Evolutionary conservation across 2,888 invertebrate genomes (phyloP).

Genomic region (Pollenia amentaria): DNA sequence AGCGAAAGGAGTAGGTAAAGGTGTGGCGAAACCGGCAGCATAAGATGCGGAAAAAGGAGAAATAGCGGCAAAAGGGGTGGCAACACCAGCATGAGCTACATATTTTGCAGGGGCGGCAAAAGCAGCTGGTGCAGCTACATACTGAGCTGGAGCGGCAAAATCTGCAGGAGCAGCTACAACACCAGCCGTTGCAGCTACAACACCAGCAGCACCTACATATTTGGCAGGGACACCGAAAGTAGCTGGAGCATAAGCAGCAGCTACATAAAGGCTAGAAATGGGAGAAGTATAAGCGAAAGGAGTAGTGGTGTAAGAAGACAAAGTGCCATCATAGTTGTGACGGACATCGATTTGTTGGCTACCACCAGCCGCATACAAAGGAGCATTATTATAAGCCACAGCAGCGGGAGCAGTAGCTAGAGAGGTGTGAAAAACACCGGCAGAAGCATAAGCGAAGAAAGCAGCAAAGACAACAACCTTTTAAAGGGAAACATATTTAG

Average conservation of each 20-base stretch:
- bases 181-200: constrained; percentile 68
- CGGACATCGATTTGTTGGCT: constrained; percentile 82
- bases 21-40: constrained; percentile 76
- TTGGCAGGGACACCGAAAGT: constrained; percentile 50
- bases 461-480: constrained; percentile 79
- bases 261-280: constrained; percentile 80
- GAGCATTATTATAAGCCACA: constrained; percentile 85
- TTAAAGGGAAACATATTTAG: neutral
- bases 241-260: constrained; percentile 73
- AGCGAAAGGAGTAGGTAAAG: constrained; percentile 75
- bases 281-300: constrained; percentile 81
- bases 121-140: constrained; percentile 68
- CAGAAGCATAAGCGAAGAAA: constrained; percentile 77
- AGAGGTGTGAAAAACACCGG: constrained; percentile 77
- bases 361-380: constrained; percentile 81
- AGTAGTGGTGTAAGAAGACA: constrained; percentile 81
- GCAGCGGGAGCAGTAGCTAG: constrained; percentile 76
- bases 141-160: constrained; percentile 37
- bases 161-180: constrained; percentile 44
- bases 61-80: constrained; percentile 70
- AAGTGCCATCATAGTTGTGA: constrained; percentile 81
- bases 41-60: constrained; percentile 63
- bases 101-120: constrained; percentile 47
- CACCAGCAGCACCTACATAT: constrained; percentile 60
- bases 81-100: constrained; percentile 69